Conservation (phyloP, 2,113 vertebrate species). For the Gavia stellata region DNA sequence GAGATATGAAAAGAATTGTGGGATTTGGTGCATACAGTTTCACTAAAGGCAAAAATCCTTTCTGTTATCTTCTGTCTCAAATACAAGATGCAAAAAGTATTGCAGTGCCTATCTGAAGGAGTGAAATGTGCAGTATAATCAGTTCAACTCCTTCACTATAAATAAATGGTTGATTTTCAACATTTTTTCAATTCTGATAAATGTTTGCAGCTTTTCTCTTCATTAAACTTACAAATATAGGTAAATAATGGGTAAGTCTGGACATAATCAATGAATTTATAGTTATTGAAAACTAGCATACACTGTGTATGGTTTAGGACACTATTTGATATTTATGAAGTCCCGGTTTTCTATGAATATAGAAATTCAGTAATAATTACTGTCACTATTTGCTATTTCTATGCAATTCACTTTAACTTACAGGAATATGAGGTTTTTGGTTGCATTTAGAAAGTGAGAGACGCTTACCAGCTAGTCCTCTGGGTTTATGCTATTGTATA, state of each 20-base stretch:
- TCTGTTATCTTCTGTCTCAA: background rate
- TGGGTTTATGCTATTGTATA: background rate
- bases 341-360: background rate
- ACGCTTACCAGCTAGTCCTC: background rate
- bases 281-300: background rate
- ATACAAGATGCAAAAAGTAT: background rate
- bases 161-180: background rate
- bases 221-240: background rate
- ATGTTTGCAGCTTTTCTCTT: background rate
- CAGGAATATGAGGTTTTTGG: background rate
- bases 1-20: background rate
- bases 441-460: background rate
- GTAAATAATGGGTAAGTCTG: background rate
- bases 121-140: background rate
- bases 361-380: background rate
- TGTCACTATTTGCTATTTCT: background rate
- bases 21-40: background rate
- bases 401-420: background rate
- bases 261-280: background rate
- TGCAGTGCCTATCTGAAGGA: background rate
- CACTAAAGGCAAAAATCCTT: background rate
- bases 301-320: background rate
- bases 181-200: background rate
- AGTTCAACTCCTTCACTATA: background rate
- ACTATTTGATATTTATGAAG: background rate